Evolutionary conservation across 2,113 vertebrate genomes (phyloP), one percentile per base, ranked within the genome.

Genomic region (Silurus asotus): DNA sequence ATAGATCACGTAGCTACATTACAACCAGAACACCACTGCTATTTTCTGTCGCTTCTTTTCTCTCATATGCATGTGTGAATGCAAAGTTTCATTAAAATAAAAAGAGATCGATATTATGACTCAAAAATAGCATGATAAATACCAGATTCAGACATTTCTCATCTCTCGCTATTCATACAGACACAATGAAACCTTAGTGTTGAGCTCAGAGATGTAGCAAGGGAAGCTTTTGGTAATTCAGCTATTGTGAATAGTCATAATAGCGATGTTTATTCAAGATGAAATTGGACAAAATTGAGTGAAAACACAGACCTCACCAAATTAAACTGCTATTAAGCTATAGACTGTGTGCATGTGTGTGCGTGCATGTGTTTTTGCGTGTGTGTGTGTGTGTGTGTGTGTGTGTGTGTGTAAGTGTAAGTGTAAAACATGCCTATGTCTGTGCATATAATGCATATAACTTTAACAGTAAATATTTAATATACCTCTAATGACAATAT

Each of bases 211-310:
- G 23, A 88, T 62, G 55, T 79, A 62, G 79, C 79, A 59, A 85
- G 70, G 72, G 74, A 87, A 83, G 79, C 83, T 81, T 87, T 51
- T 86, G 81, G 83, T 84, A 87, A 87, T 89, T 88, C 78, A 74
- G 77, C 67, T 49, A 88, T 88, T 89, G 88, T 87, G 83, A 88
- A 84, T 80, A 78, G 75, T 56, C 14, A 86, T 86, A 90, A 88
- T 89, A 84, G 83, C 81, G 51, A 86, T 87, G 89, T 89, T 88
- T 89, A 88, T 84, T 90, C 59, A 9, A 83, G 67, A 84, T 78
- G 56, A 82, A 88, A 87, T 84, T 62, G 83, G 70, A 78, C 83
- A 91, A 90, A 93, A 93, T 86, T 85, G 89, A 92, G 88, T 89
- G 89, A 92, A 90, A 88, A 92, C 92, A 91, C 92, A 91, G 89